A percentile compares a stretch with the other conserved stretches of the same genome.
Conservation (phyloP, 2,113 vertebrate species). For the Parus major region DNA sequence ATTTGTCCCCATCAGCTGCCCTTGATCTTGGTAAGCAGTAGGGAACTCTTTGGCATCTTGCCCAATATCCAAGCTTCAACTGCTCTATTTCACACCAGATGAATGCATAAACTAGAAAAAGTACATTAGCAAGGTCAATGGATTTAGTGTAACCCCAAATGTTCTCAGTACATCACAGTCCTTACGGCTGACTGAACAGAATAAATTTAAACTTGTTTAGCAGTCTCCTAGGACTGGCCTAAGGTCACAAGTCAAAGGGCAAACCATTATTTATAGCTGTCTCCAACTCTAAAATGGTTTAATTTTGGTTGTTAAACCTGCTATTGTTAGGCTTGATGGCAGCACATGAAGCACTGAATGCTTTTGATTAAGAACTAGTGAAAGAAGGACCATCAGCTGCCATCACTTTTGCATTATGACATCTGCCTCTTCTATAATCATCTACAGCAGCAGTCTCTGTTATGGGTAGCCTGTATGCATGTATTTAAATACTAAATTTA, state of each 20-base stretch:
- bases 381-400: neutral
- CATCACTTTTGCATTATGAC: neutral
- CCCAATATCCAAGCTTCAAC: neutral
- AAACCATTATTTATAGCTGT: neutral
- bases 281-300: neutral
- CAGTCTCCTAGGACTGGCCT: neutral
- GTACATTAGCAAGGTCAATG: neutral
- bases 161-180: neutral
- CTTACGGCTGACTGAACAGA: neutral
- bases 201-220: neutral
- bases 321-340: neutral
- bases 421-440: neutral
- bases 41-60: neutral
- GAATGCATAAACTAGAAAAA: neutral
- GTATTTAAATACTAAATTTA: neutral
- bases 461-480: neutral
- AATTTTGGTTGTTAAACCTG: neutral
- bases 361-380: neutral
- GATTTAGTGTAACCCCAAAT: neutral
- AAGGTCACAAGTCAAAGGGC: neutral
- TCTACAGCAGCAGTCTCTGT: neutral
- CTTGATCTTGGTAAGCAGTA: neutral
- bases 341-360: neutral
- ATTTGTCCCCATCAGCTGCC: neutral
- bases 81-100: neutral